Conservation (phyloP, 2,113 vertebrate genomes). For the Oreochromis niloticus region DNA sequence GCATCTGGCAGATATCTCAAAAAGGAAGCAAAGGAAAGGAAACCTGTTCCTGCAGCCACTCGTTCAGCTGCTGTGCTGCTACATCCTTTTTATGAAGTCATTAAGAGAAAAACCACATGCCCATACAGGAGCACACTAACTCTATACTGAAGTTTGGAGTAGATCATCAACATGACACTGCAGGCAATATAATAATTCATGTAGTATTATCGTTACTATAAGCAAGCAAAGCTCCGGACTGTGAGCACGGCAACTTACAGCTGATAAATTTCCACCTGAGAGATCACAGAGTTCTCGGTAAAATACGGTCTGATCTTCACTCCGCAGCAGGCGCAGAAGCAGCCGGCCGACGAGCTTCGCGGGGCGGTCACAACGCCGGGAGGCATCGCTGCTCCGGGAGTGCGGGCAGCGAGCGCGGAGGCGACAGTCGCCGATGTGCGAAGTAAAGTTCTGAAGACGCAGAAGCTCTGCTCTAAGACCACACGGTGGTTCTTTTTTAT, state of each 20-base stretch:
- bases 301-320: constrained; percentile 32
- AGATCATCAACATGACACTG: not conserved
- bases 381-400: constrained; percentile 49
- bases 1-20: constrained; percentile 9
- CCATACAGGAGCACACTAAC: not conserved
- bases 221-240: not conserved
- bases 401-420: not conserved
- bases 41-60: not conserved
- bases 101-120: constrained; percentile 6
- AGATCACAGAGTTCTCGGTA: constrained; percentile 45
- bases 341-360: constrained; percentile 37
- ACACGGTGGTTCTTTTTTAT: not conserved
- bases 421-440: not conserved
- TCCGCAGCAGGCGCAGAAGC: constrained; percentile 47
- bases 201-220: not conserved
- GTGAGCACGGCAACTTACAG: constrained; percentile 40
- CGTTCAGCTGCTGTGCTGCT: not conserved
- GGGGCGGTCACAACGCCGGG: constrained; percentile 52
- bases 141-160: not conserved
- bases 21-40: not conserved
- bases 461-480: not conserved
- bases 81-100: constrained; percentile 26
- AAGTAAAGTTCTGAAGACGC: not conserved
- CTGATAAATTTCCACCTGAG: constrained; percentile 41
- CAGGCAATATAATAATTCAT: not conserved